Conservation (phyloP, 2,113 vertebrate species). For the Eleginops maclovinus region DNA sequence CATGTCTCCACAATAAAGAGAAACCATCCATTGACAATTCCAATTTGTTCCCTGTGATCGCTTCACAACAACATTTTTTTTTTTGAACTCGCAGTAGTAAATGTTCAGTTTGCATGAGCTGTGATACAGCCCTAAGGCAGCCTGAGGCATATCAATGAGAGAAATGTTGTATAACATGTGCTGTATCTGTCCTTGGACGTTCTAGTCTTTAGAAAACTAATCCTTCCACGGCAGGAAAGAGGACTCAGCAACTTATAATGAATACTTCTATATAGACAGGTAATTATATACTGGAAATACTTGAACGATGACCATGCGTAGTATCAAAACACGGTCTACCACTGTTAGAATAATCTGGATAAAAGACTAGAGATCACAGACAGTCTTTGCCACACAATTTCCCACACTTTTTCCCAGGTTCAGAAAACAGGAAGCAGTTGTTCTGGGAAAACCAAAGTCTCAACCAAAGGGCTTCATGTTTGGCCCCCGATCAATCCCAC, state of each 20-base stretch:
- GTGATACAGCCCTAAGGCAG: background rate
- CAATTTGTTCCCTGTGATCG: background rate
- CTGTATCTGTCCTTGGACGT: background rate
- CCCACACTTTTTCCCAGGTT: slow-evolving; percentile 60
- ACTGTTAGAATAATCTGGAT: background rate
- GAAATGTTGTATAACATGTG: no score
- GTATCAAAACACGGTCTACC: background rate
- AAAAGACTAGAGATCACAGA: slow-evolving; percentile 33
- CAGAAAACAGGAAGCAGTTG: slow-evolving; percentile 67
- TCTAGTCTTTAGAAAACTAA: background rate
- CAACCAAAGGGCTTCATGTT: slow-evolving; percentile 62
- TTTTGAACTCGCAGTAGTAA: background rate
- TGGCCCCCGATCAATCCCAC: slow-evolving; percentile 75
- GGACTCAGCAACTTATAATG: background rate
- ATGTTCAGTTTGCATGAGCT: background rate
- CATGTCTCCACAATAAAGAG: background rate
- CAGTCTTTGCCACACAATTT: slow-evolving; percentile 40
- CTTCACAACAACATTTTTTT: background rate
- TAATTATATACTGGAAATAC: background rate
- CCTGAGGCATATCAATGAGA: background rate
- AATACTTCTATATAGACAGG: background rate
- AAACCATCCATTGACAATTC: background rate
- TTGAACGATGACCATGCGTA: background rate
- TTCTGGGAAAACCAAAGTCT: slow-evolving; percentile 74
- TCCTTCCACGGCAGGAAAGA: background rate